Base-by-base conservation (phyloP, 2,797 vertebrate genomes). In the Scolopax bukidnonensis region DNA sequence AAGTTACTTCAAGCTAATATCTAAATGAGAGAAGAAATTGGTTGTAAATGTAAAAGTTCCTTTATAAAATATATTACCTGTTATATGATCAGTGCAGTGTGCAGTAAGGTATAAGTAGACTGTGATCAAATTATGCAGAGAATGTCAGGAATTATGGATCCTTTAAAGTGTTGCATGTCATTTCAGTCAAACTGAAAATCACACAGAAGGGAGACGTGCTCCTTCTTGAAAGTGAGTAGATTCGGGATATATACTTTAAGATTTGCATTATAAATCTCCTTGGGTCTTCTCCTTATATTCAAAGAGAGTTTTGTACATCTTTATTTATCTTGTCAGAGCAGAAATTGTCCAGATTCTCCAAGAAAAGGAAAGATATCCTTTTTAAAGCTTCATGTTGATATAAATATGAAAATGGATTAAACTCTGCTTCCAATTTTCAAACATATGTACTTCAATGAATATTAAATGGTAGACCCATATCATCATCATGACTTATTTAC, bases 351-450 rank as follows among this genome's bases (percentile, higher is more conserved):
- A 87, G 95, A 93, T 97, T 96, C 75, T 91, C 91, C 0, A 28
- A 95, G 95, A 97, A 98, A 97, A 97, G n/a, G 90, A 95, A 96
- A 96, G 92, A 93, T 93, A 97, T 73, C 95, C 88, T 95, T 97
- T 97, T 97, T 97, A 98, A 98, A 97, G 97, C 98, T 98, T 98
- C 98, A 98, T 99, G 98, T 99, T 98, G 98, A 99, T 99, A 98
- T 98, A 99, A 98, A 98, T 98, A 98, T 98, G 98, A 98, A 98
- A 99, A 99, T 98, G 95, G 98, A 98, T 98, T 98, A 98, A 97
- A 98, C 98, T 97, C 97, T 97, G 97, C 98, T 97, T 98, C 98
- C 98, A 98, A 98, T 98, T 97, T 98, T 95, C 97, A 97, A 98
- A 98, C 98, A 98, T 96, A 95, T 98, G 98, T 98, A 98, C 97